Conservation (phyloP, 2,113 vertebrate genomes). For the Recurvirostra avosetta region DNA sequence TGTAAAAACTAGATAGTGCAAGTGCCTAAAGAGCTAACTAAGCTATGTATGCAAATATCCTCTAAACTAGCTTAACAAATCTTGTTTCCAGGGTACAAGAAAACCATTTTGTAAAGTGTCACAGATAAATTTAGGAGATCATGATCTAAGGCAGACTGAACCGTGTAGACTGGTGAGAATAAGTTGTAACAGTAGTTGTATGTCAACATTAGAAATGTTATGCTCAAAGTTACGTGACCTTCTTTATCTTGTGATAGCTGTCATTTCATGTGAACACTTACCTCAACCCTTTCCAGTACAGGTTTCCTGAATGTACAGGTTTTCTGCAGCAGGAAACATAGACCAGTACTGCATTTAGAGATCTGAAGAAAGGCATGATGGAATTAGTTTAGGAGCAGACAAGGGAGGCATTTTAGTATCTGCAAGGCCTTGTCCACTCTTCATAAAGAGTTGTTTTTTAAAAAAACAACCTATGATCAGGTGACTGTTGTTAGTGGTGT, state of each 20-base stretch:
- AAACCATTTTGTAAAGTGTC: not conserved
- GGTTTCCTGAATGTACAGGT: not conserved
- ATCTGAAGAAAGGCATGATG: not conserved
- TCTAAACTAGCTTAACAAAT: not conserved
- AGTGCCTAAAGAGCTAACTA: not conserved
- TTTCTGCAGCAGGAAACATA: not conserved
- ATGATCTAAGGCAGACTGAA: not conserved
- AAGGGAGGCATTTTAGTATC: not conserved
- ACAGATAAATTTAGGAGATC: conserved; percentile 15
- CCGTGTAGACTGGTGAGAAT: not conserved
- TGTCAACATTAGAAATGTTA: not conserved
- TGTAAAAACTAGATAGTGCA: not conserved
- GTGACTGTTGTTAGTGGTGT: not conserved
- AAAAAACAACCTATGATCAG: not conserved
- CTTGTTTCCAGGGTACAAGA: not conserved
- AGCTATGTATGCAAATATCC: not conserved
- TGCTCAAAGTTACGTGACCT: not conserved
- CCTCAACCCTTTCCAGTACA: not conserved
- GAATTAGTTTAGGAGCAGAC: not conserved
- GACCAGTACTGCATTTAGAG: not conserved
- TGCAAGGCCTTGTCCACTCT: not conserved
- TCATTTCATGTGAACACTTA: not conserved
- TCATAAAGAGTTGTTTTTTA: not conserved
- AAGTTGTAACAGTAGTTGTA: not conserved
- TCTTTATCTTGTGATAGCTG: not conserved